These are phyloP conservation scores for Agrochola macilenta DNA, from an alignment of 2,888 invertebrate species.

Conservation along the genomic window DNA sequence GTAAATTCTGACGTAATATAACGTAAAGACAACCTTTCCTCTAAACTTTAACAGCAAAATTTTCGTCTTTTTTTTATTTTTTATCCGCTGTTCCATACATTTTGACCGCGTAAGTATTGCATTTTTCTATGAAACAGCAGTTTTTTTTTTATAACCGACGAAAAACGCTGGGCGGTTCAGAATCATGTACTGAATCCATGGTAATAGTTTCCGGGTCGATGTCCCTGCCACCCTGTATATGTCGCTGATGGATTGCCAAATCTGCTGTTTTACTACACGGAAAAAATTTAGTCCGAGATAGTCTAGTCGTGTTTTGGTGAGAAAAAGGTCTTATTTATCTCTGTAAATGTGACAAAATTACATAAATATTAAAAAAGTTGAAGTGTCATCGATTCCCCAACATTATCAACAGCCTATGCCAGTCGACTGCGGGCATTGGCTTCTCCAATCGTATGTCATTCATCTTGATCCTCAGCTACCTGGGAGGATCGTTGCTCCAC, in stretches of 20 bases:
- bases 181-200: too few relatives aligned
- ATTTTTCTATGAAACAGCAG: too few relatives aligned
- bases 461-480: neutral
- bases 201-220: too few relatives aligned
- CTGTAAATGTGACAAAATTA: neutral
- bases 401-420: neutral
- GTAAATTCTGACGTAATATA: neutral
- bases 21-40: neutral
- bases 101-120: too few relatives aligned
- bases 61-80: too few relatives aligned
- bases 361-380: neutral
- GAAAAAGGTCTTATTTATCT: neutral
- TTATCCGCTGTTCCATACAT: too few relatives aligned
- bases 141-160: too few relatives aligned
- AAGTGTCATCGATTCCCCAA: neutral
- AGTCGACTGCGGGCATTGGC: neutral
- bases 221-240: too few relatives aligned
- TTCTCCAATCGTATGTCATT: neutral
- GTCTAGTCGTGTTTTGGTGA: too few relatives aligned
- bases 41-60: neutral
- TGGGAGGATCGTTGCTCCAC: neutral
- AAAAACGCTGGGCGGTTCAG: too few relatives aligned
- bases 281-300: neutral
- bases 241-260: too few relatives aligned
- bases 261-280: too few relatives aligned